Evolutionary conservation across 2,113 vertebrate species (phyloP), one percentile per base, ranked within the genome.

Genomic region (Agapornis roseicollis): DNA sequence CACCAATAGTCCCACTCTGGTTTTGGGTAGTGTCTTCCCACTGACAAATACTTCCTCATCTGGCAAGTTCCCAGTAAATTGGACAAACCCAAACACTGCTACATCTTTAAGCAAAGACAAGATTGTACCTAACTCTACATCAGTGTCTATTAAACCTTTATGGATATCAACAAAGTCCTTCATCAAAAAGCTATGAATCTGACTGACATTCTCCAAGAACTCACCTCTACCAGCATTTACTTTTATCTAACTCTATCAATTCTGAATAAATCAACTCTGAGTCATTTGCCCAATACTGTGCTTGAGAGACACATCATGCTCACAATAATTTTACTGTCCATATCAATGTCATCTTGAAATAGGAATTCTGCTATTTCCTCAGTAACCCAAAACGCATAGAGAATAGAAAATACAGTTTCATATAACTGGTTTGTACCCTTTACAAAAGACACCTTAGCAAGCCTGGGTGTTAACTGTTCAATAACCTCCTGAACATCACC

Each of bases 131-230:
- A 64, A 71, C 35, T 58, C 25, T 47, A 1, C 10, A 29, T 65
- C 63, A 69, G n/a, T 77, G 31, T 22, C 52, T 65, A 23, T 49
- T 86, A 41, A 37, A 42, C 33, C 24, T 80, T 76, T 37, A 31
- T 12, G n/a, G 17, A 13, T 55, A 85, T 50, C 52, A 71, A 63
- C 7, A 5, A 56, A 80, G 23, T 29, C 70, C 19, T 88, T 68
- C 76, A 76, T 64, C 56, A 94, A 81, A 87, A 88, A 60, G 18
- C 33, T 42, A 47, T 87, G 81, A 88, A 63, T 81, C 37, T 73
- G 35, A 68, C 44, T 60, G 76, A 47, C 33, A 29, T 64, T 68
- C 20, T 76, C 35, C 29, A 88, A 82, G 85, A 85, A 9, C 25
- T 85, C 20, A 39, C 13, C 20, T 88, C 39, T 42, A 46, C 27